phyloP scores from a whole-genome alignment of 1,140 invertebrate genomes.

The Philaenus spumarius region DNA sequence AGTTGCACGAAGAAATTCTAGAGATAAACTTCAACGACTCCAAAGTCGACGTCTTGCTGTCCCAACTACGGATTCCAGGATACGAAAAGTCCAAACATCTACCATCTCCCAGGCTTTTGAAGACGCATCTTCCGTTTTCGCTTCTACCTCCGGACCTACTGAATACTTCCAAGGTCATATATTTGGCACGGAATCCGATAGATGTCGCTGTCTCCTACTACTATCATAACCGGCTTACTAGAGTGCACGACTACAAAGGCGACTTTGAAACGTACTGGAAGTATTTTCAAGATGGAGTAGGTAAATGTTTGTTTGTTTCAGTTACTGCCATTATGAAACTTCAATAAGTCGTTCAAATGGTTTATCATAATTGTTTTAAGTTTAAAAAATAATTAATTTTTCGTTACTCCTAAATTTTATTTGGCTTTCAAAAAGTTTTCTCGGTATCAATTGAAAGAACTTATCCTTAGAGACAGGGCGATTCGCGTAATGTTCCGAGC shows the following conservation, averaged over 20 bases:
- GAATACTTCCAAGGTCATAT: conserved; percentile 46
- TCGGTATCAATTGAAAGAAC: too few species aligned
- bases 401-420: too few species aligned
- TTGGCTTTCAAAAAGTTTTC: too few species aligned
- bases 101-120: conserved; percentile 53
- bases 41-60: conserved; percentile 3
- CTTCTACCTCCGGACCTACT: conserved; percentile 57
- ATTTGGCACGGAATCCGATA: conserved; percentile 76
- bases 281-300: conserved; percentile 64
- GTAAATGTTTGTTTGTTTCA: conserved; percentile 14
- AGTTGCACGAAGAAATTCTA: conserved; percentile 16
- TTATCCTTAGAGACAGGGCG: too few species aligned
- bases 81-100: conserved; percentile 30
- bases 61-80: conserved; percentile 16
- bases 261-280: conserved; percentile 70
- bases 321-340: not conserved
- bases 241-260: conserved; percentile 62
- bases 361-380: too few species aligned
- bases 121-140: conserved; percentile 52
- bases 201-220: conserved; percentile 81
- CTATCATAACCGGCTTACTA: conserved; percentile 64
- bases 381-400: too few species aligned
- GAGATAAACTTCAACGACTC: conserved; percentile 17
- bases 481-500: too few species aligned
- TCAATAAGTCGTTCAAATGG: not conserved